Evolutionary conservation across 2,888 invertebrate genomes (phyloP).

Genomic region (Hyppa rectilinea): DNA sequence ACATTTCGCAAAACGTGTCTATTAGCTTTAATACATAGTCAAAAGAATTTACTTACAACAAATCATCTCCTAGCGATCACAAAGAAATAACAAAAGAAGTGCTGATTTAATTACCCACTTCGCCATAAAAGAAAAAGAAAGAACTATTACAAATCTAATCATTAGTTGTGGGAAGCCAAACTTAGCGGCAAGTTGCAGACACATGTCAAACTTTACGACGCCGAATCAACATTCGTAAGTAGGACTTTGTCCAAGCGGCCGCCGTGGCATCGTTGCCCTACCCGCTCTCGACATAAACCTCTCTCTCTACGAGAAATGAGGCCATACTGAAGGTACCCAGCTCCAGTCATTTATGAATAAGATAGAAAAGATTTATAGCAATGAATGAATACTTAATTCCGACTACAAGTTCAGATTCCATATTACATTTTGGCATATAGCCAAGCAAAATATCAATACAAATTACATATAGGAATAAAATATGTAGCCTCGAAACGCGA

Average conservation of each 20-base stretch:
- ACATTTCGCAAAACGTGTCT: not conserved
- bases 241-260: conserved; percentile 42
- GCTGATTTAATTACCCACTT: conserved; percentile 11
- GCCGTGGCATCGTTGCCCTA: conserved; percentile 45
- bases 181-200: conserved; percentile 25
- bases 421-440: conserved; percentile 80
- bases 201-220: conserved; percentile 35
- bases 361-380: conserved; percentile 84
- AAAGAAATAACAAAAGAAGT: conserved; percentile 21
- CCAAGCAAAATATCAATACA: conserved; percentile 84
- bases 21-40: not conserved
- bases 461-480: conserved; percentile 74
- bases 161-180: conserved; percentile 18
- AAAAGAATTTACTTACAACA: not conserved
- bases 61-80: not conserved
- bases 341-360: conserved; percentile 77
- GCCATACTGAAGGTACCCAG: conserved; percentile 66
- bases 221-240: conserved; percentile 36
- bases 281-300: conserved; percentile 43
- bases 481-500: conserved; percentile 63
- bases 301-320: conserved; percentile 70
- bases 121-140: conserved; percentile 38
- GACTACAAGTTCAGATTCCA: conserved; percentile 79
- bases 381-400: conserved; percentile 85
- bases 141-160: conserved; percentile 25